These are phyloP conservation scores for Drosophila meridiana DNA, from an alignment of 2,888 invertebrate species.

Conservation along the genomic window DNA sequence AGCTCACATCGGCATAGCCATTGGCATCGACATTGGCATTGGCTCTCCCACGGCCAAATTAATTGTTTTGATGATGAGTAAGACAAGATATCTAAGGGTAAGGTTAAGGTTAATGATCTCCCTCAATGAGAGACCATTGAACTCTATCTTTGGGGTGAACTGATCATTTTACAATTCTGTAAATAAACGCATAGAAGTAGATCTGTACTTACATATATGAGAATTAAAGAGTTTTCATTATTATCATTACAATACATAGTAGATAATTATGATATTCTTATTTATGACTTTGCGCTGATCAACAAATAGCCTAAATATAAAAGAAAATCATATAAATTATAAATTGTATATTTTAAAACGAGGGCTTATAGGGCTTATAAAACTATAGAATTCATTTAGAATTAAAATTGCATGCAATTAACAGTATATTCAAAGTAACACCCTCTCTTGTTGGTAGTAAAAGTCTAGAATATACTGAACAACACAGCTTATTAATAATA, in stretches of 20 bases:
- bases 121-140: conserved; percentile 45
- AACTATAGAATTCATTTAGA: too few relatives aligned
- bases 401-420: too few relatives aligned
- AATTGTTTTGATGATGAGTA: conserved; percentile 31
- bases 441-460: too few relatives aligned
- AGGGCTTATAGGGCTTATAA: too few relatives aligned
- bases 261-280: too few relatives aligned
- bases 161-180: neutral
- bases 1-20: conserved; percentile 29
- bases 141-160: conserved; percentile 28
- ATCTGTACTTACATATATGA: neutral
- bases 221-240: neutral
- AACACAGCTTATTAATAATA: neutral
- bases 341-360: too few relatives aligned
- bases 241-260: too few relatives aligned
- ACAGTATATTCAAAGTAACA: too few relatives aligned
- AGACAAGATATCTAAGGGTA: conserved; percentile 10
- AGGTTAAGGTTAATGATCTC: conserved; percentile 68
- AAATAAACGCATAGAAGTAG: neutral
- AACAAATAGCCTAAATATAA: too few relatives aligned
- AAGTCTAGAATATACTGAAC: too few relatives aligned
- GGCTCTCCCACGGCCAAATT: conserved; percentile 59
- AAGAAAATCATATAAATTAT: too few relatives aligned
- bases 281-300: too few relatives aligned
- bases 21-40: conserved; percentile 32